A percentile compares a stretch with the other conserved stretches of the same genome.
These are phyloP conservation scores for Pyxicephalus adspersus DNA, from an alignment of 2,113 vertebrate genomes.

Conservation along the genomic window DNA sequence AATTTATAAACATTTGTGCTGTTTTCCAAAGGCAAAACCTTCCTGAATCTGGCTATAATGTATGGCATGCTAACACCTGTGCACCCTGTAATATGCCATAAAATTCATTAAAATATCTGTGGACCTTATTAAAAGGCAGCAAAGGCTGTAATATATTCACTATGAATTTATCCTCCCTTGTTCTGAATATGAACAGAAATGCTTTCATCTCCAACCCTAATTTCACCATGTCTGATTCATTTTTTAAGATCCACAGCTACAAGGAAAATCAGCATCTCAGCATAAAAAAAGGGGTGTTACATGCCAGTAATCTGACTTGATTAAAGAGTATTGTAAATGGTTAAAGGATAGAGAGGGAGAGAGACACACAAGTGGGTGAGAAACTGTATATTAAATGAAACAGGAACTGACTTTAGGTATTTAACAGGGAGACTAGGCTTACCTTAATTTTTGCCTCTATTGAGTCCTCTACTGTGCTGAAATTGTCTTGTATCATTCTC, in stretches of 20 bases:
- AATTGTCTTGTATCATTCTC: no score
- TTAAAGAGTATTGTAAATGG: slow-evolving; percentile 18
- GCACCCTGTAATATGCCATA: slow-evolving; percentile 11
- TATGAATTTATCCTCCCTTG: slow-evolving; percentile 8
- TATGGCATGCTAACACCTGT: background rate
- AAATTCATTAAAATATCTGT: slow-evolving; percentile 49
- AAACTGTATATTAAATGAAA: no score
- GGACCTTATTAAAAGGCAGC: slow-evolving; percentile 40
- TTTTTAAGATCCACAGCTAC: slow-evolving; percentile 35
- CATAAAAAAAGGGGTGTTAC: slow-evolving; percentile 8
- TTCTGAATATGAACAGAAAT: slow-evolving; percentile 20
- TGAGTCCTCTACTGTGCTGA: no score
- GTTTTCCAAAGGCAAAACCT: background rate
- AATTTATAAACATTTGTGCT: background rate
- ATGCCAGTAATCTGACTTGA: slow-evolving; percentile 38
- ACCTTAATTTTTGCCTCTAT: no score
- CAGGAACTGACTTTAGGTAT: no score
- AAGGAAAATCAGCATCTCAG: slow-evolving; percentile 37
- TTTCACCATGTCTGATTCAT: slow-evolving; percentile 44
- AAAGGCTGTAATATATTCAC: slow-evolving; percentile 26
- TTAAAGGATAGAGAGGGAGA: background rate
- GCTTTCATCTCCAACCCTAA: slow-evolving; percentile 47
- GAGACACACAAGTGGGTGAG: background rate
- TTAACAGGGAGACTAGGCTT: no score
- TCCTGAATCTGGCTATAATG: background rate